Evolutionary conservation across 2,888 invertebrate genomes (phyloP), one percentile per base, ranked within the genome.

Genomic region (Rhopalosiphum nymphaeae): DNA sequence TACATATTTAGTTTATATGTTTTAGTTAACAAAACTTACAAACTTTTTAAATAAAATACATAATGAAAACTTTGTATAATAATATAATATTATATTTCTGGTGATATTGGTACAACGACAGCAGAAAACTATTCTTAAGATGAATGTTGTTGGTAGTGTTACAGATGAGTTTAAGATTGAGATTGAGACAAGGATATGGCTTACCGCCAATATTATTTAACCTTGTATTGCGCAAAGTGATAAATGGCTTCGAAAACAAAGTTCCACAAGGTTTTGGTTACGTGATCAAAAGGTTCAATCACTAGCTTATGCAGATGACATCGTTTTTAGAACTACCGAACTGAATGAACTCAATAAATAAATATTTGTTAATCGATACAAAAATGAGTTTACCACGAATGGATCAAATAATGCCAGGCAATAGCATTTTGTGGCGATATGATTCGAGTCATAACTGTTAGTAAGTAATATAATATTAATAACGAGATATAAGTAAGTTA

Each of bases 161-260:
- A 67, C 86, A 29, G 61, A 87, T 67, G 87, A 92, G 85, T 85
- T 57, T 85, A 85, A 85, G 86, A 92, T 61, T 44, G 61, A 57
- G 86, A 86, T 92, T 92, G 86, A 86, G 86, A 61, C 61, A 53
- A 53, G n/a, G 61, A 49, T 29, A 92, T 92, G 87, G 61, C 92
- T 92, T 61, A 61, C 61, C 49, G 61, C 61, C 61, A 87, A 87
- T 92, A 87, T 92, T 92, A 92, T 92, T 92, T 87, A 92, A 61
- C 61, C 61, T 61, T 49, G 92, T 67, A 49, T 92, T 67, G 67
- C 57, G 36, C 85, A 92, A 49, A 61, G 87, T 92, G 92, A 92
- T 61, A 92, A 87, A 61, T 92, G 61, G 87, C 87, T 92, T 87
- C 42, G 86, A 26, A 61, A 86, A 92, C 92, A 87, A 87, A 87